These are phyloP conservation scores for Oncorhynchus nerka DNA, from an alignment of 2,113 vertebrate species.

Conservation along the genomic window DNA sequence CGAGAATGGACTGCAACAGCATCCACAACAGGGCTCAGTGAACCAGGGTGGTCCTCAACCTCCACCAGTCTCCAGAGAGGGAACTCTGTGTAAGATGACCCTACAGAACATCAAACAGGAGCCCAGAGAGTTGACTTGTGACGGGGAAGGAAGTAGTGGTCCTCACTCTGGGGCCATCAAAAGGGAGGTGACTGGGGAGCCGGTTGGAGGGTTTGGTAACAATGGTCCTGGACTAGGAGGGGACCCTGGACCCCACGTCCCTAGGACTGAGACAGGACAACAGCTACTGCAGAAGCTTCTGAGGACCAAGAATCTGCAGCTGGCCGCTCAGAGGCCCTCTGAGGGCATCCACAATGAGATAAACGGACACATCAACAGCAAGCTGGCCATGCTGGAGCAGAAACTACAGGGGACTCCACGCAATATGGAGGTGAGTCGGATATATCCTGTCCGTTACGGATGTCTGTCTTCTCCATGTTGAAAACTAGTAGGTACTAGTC, in stretches of 20 bases:
- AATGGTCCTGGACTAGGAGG: slow-evolving; percentile 44
- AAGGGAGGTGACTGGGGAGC: slow-evolving; percentile 78
- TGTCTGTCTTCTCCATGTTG: too few species aligned
- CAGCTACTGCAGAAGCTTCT: slow-evolving; percentile 94
- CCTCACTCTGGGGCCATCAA: slow-evolving; percentile 70
- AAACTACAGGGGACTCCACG: slow-evolving; percentile 83
- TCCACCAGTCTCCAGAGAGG: slow-evolving; percentile 43
- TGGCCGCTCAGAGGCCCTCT: slow-evolving; percentile 82
- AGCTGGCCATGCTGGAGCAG: slow-evolving; percentile 81
- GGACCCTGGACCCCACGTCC: slow-evolving; percentile 65
- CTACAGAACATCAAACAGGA: slow-evolving; percentile 88
- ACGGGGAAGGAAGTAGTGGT: slow-evolving; percentile 46
- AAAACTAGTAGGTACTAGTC: too few species aligned
- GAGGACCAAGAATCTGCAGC: slow-evolving; percentile 90
- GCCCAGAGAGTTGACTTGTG: slow-evolving; percentile 78
- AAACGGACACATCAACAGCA: slow-evolving; percentile 90
- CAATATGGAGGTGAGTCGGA: slow-evolving; percentile 84
- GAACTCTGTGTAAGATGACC: slow-evolving; percentile 59
- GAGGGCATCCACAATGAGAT: slow-evolving; percentile 87
- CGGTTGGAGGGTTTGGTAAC: slow-evolving; percentile 51
- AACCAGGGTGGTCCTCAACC: slow-evolving; percentile 18
- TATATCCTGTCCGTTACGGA: background rate
- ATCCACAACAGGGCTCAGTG: slow-evolving; percentile 29
- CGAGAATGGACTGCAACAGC: slow-evolving; percentile 34
- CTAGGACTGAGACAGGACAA: slow-evolving; percentile 88